Evolutionary conservation across 1,140 invertebrate species (phyloP), one percentile per base, ranked within the genome.

Genomic region (Trigoniulus corallinus): DNA sequence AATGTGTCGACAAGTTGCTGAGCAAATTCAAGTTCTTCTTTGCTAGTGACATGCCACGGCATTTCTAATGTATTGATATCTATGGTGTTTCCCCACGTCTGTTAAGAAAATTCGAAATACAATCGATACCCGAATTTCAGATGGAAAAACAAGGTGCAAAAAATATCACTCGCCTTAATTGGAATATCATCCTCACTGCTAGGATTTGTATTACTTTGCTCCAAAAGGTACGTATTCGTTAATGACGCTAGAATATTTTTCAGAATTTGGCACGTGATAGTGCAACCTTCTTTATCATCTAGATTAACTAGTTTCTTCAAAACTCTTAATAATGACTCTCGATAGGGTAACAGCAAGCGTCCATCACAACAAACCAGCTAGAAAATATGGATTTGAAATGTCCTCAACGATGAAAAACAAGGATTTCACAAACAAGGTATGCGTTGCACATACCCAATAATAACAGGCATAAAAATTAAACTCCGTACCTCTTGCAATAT

Each of bases 1-100:
- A 84, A 86, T 56, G 70, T 48, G 27, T 68, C 47, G 0, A 72
- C 54, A 1, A 92, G 55, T 55, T 71, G 64, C 55, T 80, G 73
- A 3, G 79, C 74, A 55, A 73, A 75, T 7, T 64, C 60, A 1
- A 82, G 70, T 64, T 91, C 87, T 49, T 78, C 74, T 21, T 74
- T 63, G 21, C 67, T 72, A 0, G 88, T 86, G 18, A 79, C 65
- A 61, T 87, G 83, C 84, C 84, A 93, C 39, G 80, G 67, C 1
- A 88, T 68, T 4, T 78, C 70, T 12, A 84, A 64, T 2, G 78
- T 70, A 24, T 80, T 66, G 2, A 82, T 59, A 57, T 83, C 66
- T 12, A 76, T 73, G 1, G 78, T 67, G 51, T 75, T 71, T 0
- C 84, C 88, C 91, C 89, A 95, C 54, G 89, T 78, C 79, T 79